Base-by-base conservation (phyloP, 2,888 invertebrate genomes). In the Thyatira batis region DNA sequence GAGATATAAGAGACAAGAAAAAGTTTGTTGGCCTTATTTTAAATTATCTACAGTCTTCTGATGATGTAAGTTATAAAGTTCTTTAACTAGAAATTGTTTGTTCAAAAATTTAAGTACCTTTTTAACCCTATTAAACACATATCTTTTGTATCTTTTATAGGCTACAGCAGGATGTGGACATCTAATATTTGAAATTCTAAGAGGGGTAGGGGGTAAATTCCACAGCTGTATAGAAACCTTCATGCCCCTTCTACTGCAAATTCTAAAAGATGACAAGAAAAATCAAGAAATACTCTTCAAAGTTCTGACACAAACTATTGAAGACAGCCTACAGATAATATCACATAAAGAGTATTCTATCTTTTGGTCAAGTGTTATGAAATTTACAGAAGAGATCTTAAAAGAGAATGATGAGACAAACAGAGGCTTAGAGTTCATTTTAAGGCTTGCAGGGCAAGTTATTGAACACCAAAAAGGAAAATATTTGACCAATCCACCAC, bases 181-280 rank as follows among this genome's bases (percentile, higher is more conserved):
- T 67, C 92, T 99, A 20, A 91, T 99, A 54, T 98, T 97, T 89
- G 97, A 98, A 92, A 96, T 97, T 53, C 84, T 98, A 45, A 95
- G 95, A 75, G 98, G 98, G 27, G 95, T 97, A 0, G 92, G 94
- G 56, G 95, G 95, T 0, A 95, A 97, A 71, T 96, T 98, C 76
- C 98, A 99, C 80, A 97, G 96, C 61, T 95, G 95, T 69, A 94
- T 96, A 0, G 95, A 95, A 51, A 92, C 93, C 53, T 94, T 97
- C 68, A 80, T 98, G 2, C 93, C 94, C 30, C 80, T 96, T 46
- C 88, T 96, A 11, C 88, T 98, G 2, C 92, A 94, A 57, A 92
- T 94, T 33, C 78, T 97, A 1, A 85, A 88, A 61, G 93, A 94
- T 53, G 78, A 81, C 49, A 82, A 80, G 53, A 69, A 92, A 44